phyloP scores from a whole-genome alignment of 2,113 vertebrate genomes.

The Bostrychus sinensis region DNA sequence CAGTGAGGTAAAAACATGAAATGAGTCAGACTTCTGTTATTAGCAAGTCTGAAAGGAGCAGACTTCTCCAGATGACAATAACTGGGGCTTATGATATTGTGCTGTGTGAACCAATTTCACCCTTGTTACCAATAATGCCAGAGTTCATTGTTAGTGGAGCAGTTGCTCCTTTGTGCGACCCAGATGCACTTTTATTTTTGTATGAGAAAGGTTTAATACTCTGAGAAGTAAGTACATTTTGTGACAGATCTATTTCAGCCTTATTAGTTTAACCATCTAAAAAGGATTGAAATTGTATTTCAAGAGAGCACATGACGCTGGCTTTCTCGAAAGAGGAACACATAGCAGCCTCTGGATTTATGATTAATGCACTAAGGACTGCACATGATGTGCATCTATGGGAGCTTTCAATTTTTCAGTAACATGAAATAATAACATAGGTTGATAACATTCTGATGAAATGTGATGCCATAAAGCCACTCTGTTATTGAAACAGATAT shows the following conservation, averaged over 20 bases:
- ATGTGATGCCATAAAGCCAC: slow-evolving; percentile 55
- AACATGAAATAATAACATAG: slow-evolving; percentile 24
- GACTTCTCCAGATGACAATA: slow-evolving; percentile 44
- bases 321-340: slow-evolving; percentile 43
- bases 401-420: slow-evolving; percentile 50
- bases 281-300: slow-evolving; percentile 22
- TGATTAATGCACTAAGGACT: slow-evolving; percentile 50
- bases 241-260: slow-evolving; percentile 13
- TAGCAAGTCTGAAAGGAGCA: slow-evolving; percentile 35
- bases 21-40: slow-evolving; percentile 53
- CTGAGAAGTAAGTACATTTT: slow-evolving; percentile 23
- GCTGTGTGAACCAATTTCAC: slow-evolving; percentile 33
- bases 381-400: slow-evolving; percentile 43
- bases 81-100: slow-evolving; percentile 37
- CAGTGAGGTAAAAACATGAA: slow-evolving; percentile 43
- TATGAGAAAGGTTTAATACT: slow-evolving; percentile 29
- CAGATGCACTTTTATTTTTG: slow-evolving; percentile 21
- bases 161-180: slow-evolving; percentile 21
- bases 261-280: slow-evolving; percentile 5
- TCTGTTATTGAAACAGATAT: slow-evolving; percentile 55
- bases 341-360: slow-evolving; percentile 49
- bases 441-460: slow-evolving; percentile 58
- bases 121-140: slow-evolving; percentile 39
- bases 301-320: slow-evolving; percentile 37
- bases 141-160: slow-evolving; percentile 33